phyloP scores from a whole-genome alignment of 2,888 invertebrate genomes.

The Hipparchia semele region DNA sequence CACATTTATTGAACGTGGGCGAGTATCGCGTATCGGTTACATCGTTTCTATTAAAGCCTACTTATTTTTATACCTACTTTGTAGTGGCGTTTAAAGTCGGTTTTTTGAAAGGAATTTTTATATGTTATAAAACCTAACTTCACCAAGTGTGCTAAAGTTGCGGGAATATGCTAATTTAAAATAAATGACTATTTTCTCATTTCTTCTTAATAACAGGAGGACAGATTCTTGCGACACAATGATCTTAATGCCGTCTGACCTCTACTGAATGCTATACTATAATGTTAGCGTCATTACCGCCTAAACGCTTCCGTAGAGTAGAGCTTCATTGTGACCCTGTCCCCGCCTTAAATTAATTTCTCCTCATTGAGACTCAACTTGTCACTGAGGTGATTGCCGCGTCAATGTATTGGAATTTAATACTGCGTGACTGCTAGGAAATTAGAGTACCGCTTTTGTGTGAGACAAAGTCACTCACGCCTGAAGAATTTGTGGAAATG shows the following conservation, averaged over 20 bases:
- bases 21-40: no score
- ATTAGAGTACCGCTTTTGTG: constrained; percentile 24
- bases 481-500: constrained; percentile 19
- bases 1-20: no score
- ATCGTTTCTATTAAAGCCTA: no score
- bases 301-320: constrained; percentile 22
- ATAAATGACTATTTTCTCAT: not conserved
- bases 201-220: not conserved
- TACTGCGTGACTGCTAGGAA: constrained; percentile 24
- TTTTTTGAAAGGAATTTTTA: no score
- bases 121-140: no score
- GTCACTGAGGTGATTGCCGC: constrained; percentile 29
- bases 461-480: constrained; percentile 16
- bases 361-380: constrained; percentile 7
- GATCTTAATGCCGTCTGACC: constrained; percentile 7
- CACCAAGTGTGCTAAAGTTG: no score
- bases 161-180: no score
- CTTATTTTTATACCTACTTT: no score
- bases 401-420: constrained; percentile 34
- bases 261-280: constrained; percentile 1
- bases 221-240: not conserved
- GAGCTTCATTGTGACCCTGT: constrained; percentile 21
- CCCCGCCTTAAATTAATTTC: constrained; percentile 12
- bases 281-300: constrained; percentile 30
- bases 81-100: no score